Evolutionary conservation across 1,140 invertebrate species (phyloP), one percentile per base, ranked within the genome.

Genomic region (Saccostrea cuccullata): DNA sequence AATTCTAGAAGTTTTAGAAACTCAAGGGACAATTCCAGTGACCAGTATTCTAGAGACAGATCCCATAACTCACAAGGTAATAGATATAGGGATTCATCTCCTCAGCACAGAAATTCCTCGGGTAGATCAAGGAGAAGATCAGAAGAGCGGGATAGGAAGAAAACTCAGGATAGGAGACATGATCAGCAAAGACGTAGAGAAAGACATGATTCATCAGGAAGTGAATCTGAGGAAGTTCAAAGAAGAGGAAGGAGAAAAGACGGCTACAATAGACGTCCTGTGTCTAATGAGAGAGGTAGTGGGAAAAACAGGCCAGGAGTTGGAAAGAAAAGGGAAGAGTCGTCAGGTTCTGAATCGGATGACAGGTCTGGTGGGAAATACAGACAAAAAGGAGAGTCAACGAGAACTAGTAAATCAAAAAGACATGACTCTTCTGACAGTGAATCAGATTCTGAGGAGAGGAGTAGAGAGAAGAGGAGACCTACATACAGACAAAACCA

Each of bases 361-460:
- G 40, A 15, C 20, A 83, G 82, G 17, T n/a, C 55, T 3, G 82
- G 13, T 83, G 20, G 15, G 17, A 47, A 83, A 83, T 30, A 20
- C n/a, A 84, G 30, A 20, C 82, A 55, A 12, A 84, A 55, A 55
- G 26, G 40, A 84, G 40, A 55, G 11, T 55, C 55, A 23, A 55
- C 23, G 17, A 84, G 47, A n/a, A 84, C 40, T 55, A 55, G n/a
- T 84, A 55, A 20, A n/a, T 56, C 40, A 56, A 84, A 56, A 47
- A 84, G 55, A 84, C 40, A 56, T 30, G 82, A 84, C 17, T 84
- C 82, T 11, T 84, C 82, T n/a, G 26, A 77, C 26, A 77, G 70
- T 36, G 30, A 77, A 77, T 55, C 82, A 84, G 60, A 82, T 58
- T 67, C 86, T 73, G 77, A 86, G 9, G 84, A 88, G 83, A 84